Evolutionary conservation across 2,888 invertebrate species (phyloP).

Genomic region (Microdon myrmicae): DNA sequence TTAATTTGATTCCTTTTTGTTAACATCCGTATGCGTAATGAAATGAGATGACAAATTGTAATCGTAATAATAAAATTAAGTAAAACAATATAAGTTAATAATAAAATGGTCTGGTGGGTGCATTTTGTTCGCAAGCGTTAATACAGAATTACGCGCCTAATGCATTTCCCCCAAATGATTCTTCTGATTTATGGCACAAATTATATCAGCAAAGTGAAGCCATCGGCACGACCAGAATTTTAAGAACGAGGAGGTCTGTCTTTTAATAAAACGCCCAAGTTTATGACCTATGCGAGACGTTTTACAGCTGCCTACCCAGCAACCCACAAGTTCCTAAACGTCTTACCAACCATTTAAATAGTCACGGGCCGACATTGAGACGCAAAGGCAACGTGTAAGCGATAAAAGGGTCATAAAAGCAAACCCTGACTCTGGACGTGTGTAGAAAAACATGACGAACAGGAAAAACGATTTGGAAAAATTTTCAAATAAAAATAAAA

Average conservation of each 20-base stretch:
- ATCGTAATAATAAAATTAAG: no score
- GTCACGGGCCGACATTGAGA: constrained; percentile 9
- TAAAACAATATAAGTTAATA: no score
- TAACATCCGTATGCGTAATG: no score
- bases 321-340: constrained; percentile 24
- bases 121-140: constrained; percentile 1
- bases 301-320: constrained; percentile 3
- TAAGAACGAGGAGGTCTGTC: constrained; percentile 13
- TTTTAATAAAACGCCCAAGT: constrained; percentile 21
- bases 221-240: neutral
- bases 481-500: constrained; percentile 19
- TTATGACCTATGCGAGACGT: constrained; percentile 17
- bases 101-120: constrained; percentile 5
- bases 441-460: neutral
- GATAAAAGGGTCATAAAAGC: constrained; percentile 51
- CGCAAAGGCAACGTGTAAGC: constrained; percentile 31
- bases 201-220: constrained; percentile 2
- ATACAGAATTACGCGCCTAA: neutral
- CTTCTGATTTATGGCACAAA: constrained; percentile 35
- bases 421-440: constrained; percentile 10
- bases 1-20: no score
- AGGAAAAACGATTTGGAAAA: constrained; percentile 4
- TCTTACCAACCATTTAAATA: constrained; percentile 38
- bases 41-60: no score
- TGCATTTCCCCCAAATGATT: neutral